Percentiles rank a stretch among this genome's conserved stretches.
These are phyloP conservation scores for Helicorthomorpha holstii DNA, from an alignment of 1,140 invertebrate genomes.

Conservation along the genomic window DNA sequence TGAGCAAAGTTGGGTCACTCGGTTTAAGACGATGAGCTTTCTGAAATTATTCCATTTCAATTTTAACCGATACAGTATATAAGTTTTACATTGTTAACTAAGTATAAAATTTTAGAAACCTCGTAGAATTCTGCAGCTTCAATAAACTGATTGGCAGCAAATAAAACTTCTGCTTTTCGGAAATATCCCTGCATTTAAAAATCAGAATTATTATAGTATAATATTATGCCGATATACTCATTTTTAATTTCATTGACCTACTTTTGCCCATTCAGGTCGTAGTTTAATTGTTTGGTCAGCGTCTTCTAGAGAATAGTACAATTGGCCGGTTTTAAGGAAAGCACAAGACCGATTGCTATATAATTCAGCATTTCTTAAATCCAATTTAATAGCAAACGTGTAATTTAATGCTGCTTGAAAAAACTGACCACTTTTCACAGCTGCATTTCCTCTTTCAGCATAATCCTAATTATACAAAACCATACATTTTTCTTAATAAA, in stretches of 20 bases:
- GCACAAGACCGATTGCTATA: slow-evolving; percentile 64
- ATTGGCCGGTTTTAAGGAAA: slow-evolving; percentile 57
- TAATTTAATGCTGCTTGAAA: slow-evolving; percentile 62
- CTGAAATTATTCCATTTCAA: slow-evolving; percentile 6
- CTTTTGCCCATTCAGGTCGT: slow-evolving; percentile 63
- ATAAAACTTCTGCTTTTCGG: slow-evolving; percentile 58
- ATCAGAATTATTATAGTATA: slow-evolving; percentile 8
- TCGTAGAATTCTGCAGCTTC: slow-evolving; percentile 44
- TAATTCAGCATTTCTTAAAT: slow-evolving; percentile 47
- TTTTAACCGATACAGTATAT: neutral
- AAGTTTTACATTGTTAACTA: neutral
- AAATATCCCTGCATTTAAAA: slow-evolving; percentile 47
- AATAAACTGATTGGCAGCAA: slow-evolving; percentile 42
- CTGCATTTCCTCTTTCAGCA: slow-evolving; percentile 56
- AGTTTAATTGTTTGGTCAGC: slow-evolving; percentile 52
- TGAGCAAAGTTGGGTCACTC: slow-evolving; percentile 42
- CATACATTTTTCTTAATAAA: too few relatives aligned
- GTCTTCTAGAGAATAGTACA: slow-evolving; percentile 56
- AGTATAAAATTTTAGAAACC: slow-evolving; percentile 10
- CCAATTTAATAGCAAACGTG: slow-evolving; percentile 56
- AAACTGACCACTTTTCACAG: slow-evolving; percentile 50
- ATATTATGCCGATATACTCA: slow-evolving; percentile 1
- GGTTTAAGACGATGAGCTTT: slow-evolving; percentile 37
- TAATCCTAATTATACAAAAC: too few relatives aligned
- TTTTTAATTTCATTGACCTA: slow-evolving; percentile 19